Percentiles rank a stretch among this genome's conserved stretches.
Conservation (phyloP, 1,140 invertebrate genomes). For the Danaus melanippus region DNA sequence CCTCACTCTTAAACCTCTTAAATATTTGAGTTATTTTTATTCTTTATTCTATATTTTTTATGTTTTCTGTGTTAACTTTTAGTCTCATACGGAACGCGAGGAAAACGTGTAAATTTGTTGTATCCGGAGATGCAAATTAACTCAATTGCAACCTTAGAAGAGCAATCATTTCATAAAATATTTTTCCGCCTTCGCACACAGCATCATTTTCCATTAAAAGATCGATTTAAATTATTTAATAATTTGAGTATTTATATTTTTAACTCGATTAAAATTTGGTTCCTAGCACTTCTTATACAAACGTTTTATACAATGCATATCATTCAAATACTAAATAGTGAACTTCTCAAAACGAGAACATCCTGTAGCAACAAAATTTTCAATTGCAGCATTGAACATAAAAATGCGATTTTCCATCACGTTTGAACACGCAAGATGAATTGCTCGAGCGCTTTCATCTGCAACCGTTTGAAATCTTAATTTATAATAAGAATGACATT, state of each 20-base stretch:
- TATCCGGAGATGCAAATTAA: conserved; percentile 25
- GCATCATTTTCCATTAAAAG: neutral
- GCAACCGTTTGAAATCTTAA: conserved; percentile 28
- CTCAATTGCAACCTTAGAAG: neutral
- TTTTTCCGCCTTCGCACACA: neutral
- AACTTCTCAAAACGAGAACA: no score
- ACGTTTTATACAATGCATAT: no score
- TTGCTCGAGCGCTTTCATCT: conserved; percentile 48
- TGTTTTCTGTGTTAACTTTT: no score
- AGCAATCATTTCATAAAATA: neutral
- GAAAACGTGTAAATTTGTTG: conserved; percentile 16
- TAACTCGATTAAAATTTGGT: no score
- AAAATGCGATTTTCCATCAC: conserved; percentile 52
- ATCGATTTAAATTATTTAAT: no score
- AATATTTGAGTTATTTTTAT: no score
- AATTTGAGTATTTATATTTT: no score
- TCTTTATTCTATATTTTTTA: no score
- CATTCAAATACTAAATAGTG: no score
- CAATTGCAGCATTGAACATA: conserved; percentile 52
- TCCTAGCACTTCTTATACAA: no score
- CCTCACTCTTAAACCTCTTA: no score
- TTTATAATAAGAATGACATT: no score
- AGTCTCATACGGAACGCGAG: neutral
- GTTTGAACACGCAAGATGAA: conserved; percentile 47
- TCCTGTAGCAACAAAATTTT: neutral